Base-by-base conservation (phyloP, 1,140 invertebrate species). In the Calephelis virginiensis region DNA sequence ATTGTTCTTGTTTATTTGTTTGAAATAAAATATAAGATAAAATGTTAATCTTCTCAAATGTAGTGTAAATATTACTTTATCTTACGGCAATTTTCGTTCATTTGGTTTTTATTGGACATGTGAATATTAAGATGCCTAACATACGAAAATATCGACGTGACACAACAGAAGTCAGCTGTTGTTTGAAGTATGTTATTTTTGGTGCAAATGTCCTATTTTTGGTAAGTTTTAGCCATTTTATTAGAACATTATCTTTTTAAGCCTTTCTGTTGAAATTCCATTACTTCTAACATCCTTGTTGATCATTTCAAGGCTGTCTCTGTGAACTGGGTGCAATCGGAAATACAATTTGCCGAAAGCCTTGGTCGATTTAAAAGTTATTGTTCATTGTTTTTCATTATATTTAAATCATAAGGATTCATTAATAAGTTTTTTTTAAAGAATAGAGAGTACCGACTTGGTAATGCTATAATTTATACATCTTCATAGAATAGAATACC, bases 151-250 rank as follows among this genome's bases (percentile, higher is more conserved):
- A 96, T 91, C 92, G 96, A 85, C 93, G 96, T 80, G 96, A 97
- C 89, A 96, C 96, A 71, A 97, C 95, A 88, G 98, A 99, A 96
- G 97, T 99, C 81, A 98, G 97, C 93, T 98, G 97, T 93, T 98
- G 97, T 91, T 93, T 99, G 61, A 99, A 99, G 92, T 99, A 99
- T 93, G 94, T 98, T 85, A 98, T 99, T 78, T 99, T 99, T 92
- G 95, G 96, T 86, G 98, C 98, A 92, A 99, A 99, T 93, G 97
- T 99, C 71, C 92, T 99, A 76, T 98, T 99, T 93, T 99, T 98
- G 97, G 97, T 98, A 91, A 95, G 95, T 93, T 64, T 14, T 7
- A 43, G 40, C 8, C 40, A 8, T 43, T 43, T 8, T 43, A 43
- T 56, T 40, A 28, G 28, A 40, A 17, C 61, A 14, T 61, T 63